Evolutionary conservation across 2,113 vertebrate genomes (phyloP).

Genomic region (Silurus glanis): DNA sequence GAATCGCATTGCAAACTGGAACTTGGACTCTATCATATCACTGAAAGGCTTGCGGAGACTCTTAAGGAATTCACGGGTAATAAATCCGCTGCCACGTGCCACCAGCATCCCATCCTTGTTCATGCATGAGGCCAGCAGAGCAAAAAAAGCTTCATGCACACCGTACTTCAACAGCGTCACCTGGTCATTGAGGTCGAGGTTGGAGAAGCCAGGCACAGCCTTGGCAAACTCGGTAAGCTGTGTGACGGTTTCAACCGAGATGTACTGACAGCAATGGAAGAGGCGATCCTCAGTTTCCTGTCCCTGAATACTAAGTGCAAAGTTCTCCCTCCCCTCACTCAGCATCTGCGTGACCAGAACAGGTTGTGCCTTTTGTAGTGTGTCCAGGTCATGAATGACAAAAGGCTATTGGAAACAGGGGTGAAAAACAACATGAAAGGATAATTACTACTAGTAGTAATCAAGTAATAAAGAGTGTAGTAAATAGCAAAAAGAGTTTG

Average conservation of each 20-base stretch:
- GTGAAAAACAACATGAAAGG: background rate
- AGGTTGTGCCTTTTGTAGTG: slow-evolving; percentile 91
- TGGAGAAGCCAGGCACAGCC: slow-evolving; percentile 87
- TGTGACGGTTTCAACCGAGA: slow-evolving; percentile 87
- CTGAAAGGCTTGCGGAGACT: slow-evolving; percentile 92
- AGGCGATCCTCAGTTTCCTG: slow-evolving; percentile 76
- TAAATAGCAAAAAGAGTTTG: background rate
- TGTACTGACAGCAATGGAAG: slow-evolving; percentile 96
- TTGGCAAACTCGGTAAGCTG: slow-evolving; percentile 96
- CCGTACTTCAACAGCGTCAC: slow-evolving; percentile 91
- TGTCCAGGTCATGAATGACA: slow-evolving; percentile 88
- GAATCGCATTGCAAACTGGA: slow-evolving; percentile 97
- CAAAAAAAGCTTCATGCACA: slow-evolving; percentile 94
- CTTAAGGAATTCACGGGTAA: slow-evolving; percentile 95
- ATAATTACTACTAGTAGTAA: background rate
- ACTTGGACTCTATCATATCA: slow-evolving; percentile 98
- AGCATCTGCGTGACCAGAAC: slow-evolving; percentile 88
- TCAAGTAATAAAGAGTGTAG: background rate
- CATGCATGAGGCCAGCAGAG: slow-evolving; percentile 95
- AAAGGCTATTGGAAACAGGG: slow-evolving; percentile 65
- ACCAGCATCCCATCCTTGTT: slow-evolving; percentile 97
- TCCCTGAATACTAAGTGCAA: slow-evolving; percentile 66
- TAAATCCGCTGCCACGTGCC: slow-evolving; percentile 88
- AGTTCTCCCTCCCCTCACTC: slow-evolving; percentile 66
- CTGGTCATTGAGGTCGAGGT: slow-evolving; percentile 90